Base-by-base conservation (phyloP, 2,113 vertebrate species). In the Thomomys bottae region DNA sequence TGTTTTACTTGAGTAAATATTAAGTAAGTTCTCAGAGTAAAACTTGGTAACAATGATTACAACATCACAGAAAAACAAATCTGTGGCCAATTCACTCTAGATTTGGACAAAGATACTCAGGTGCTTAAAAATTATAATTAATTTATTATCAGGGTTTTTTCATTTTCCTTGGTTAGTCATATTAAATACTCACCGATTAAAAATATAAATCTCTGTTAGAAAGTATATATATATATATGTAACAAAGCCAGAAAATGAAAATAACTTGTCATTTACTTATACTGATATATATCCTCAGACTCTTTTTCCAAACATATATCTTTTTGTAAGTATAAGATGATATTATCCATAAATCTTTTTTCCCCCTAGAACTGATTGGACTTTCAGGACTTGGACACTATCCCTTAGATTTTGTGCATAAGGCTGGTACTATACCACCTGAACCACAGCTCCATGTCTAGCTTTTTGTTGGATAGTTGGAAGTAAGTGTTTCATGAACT, bases 221-320 rank as follows among this genome's bases (percentile, higher is more conserved):
- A 81, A 87, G 40, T 57, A 23, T 57, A 23, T 88, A 77, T 76
- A 59, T 8, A 28, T 21, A 79, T 49, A 90, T 2, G 0, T 68
- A 84, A 87, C 3, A 94, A 87, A 75, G 21, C 32, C 15, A 84
- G 14, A 54, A 89, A 93, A 70, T 64, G 78, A 90, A 94, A 57
- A 9, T 61, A 18, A 63, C 8, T 2, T 54, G 8, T 64, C 72
- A 63, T 26, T 28, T 11, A 81, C 11, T 8, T 6, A 88, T 87
- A 80, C 83, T 87, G 40, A 17, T 61, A 2, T 20, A 40, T 81
- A 49, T 64, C 6, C 40, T 84, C 23, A 70, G 75, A 89, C 61
- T 28, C 6, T 40, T 84, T 57, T 80, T 78, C 15, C 36, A 11
- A 63, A 2, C 64, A 6, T 75, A 67, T 66, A 67, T 84, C 18